These are phyloP conservation scores for Quadroppia sp. DNA, from an alignment of 2,888 invertebrate genomes.

Conservation along the genomic window DNA sequence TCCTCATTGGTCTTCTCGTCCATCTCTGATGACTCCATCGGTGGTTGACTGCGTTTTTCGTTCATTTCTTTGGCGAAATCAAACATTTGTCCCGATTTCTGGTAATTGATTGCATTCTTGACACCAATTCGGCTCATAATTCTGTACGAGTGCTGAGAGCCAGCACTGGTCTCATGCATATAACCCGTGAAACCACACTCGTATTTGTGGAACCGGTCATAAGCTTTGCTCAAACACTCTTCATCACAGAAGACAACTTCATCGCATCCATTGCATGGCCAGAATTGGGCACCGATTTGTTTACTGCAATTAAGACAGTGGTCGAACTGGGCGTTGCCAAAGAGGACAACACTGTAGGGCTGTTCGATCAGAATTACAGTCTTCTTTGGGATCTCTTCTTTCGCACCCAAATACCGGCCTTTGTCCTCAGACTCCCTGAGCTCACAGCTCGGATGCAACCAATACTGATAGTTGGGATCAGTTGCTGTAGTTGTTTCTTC, in stretches of 20 bases:
- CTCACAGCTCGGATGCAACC: not conserved
- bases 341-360: constrained; percentile 1
- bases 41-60: too few relatives aligned
- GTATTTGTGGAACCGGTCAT: not conserved
- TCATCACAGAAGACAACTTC: constrained; percentile 37
- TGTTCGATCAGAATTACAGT: constrained; percentile 10
- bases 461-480: not conserved
- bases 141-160: constrained; percentile 13
- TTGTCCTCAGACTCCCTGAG: not conserved
- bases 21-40: not conserved
- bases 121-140: constrained; percentile 11
- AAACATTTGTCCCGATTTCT: not conserved
- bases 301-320: constrained; percentile 17
- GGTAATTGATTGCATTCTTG: not conserved
- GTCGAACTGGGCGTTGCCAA: not conserved
- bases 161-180: not conserved
- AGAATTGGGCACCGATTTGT: not conserved
- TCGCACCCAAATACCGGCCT: constrained; percentile 20
- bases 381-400: not conserved
- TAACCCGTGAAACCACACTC: constrained; percentile 26
- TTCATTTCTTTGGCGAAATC: too few relatives aligned
- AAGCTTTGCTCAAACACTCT: not conserved
- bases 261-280: constrained; percentile 34
- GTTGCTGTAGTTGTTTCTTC: not conserved
- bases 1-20: not conserved